Evolutionary conservation across 2,797 vertebrate species (phyloP).

Genomic region (Allenopithecus nigroviridis): DNA sequence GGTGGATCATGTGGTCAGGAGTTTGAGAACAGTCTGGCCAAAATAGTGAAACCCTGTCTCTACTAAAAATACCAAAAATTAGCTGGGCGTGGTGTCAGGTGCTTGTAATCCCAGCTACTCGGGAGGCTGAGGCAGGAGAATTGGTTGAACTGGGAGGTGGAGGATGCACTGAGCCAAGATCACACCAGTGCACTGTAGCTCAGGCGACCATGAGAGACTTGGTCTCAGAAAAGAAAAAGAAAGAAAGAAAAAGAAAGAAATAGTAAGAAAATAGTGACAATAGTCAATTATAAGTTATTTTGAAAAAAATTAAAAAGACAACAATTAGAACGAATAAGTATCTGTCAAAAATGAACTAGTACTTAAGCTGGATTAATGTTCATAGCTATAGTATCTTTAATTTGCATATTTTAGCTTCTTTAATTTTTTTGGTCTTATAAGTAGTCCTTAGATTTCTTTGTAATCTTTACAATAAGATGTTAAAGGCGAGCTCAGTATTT

Average conservation of each 20-base stretch:
- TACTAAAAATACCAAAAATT: too few species aligned
- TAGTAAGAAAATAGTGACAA: background rate
- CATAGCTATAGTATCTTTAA: background rate
- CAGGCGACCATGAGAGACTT: rapidly evolving
- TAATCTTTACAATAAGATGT: background rate
- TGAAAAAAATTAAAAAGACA: background rate
- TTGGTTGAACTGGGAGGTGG: too few species aligned
- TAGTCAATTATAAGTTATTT: background rate
- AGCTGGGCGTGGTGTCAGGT: too few species aligned
- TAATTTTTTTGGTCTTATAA: background rate
- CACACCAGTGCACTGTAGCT: too few species aligned
- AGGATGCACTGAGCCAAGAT: too few species aligned
- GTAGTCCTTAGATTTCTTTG: background rate
- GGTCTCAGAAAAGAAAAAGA: too few species aligned
- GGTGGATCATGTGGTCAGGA: too few species aligned
- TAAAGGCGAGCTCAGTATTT: background rate
- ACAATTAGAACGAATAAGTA: background rate
- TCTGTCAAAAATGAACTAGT: background rate
- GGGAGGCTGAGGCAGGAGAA: too few species aligned
- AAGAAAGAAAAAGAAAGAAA: too few species aligned
- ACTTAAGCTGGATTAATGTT: background rate
- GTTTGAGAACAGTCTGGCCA: too few species aligned
- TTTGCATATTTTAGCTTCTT: background rate
- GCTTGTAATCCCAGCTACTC: too few species aligned
- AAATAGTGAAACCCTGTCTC: too few species aligned